Base-by-base conservation (phyloP, 2,888 invertebrate species). In the Aelia acuminata region DNA sequence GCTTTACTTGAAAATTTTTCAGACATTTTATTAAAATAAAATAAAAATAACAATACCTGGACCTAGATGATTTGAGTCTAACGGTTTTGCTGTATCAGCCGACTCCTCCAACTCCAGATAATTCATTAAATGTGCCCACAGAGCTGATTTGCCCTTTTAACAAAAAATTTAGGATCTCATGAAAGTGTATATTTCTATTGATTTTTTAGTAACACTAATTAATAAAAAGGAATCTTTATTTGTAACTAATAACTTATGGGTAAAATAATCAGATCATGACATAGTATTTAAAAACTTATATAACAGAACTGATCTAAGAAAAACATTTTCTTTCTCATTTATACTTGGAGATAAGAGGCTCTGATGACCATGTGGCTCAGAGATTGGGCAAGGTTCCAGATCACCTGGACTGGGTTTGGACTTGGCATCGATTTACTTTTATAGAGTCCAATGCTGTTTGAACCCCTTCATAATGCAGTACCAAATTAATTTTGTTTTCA, bases 81-180 rank as follows among this genome's bases (percentile, higher is more conserved):
- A 92, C 5, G 94, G 93, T 92, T 94, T 93, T 90, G 93, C 92
- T 85, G 93, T 92, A 91, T 94, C 93, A 91, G 93, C 93, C 90
- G 94, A 93, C 91, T 97, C 96, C 92, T 96, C 96, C 91, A 96
- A 92, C 91, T 98, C 97, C 91, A 98, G 96, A 92, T 97, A 99
- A 92, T 96, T 96, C 26, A 96, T 95, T 88, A 99, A 94, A 93
- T 99, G 98, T 89, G 97, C 96, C 99, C 99, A 99, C 10, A 99
- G 93, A 0, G 99, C 98, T 0, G 99, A 99, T 93, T 99, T 99
- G 15, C 99, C 98, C 94, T 95, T 88, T n/a, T 89, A 90, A 35
- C 85, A 22, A 80, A 47, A 43, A 31, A 80, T 13, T 26, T 18
- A 31, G 18, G 26, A 63, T 63, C 31, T 35, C 15, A 63, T 31